Base-by-base conservation (phyloP, 2,113 vertebrate species). In the Gymnorhina tibicen region DNA sequence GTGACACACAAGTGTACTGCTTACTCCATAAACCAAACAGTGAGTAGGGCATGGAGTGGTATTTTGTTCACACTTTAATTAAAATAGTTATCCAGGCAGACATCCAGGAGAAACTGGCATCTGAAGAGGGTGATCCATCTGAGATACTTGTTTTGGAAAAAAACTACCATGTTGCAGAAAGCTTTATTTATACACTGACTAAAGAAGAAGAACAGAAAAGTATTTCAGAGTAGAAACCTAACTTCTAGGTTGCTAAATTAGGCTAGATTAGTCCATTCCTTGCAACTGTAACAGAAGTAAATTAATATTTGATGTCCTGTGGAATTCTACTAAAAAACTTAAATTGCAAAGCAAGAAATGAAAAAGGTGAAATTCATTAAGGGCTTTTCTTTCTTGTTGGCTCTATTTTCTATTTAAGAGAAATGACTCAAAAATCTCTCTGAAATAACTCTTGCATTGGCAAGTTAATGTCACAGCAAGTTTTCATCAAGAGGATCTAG, bases 351-450 rank as follows among this genome's bases (percentile, higher is more conserved):
- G 32, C 1, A 11, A 91, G 94, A 97, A 70, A 30, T 84, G 27
- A 87, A 89, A 90, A 62, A 46, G 81, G 72, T 94, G 95, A 82
- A 72, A 83, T 95, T 97, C 72, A 69, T 95, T 94, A 95, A 89
- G 37, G 75, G 46, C 39, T 94, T 94, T 92, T 91, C 85, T 95
- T 89, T 93, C 66, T 89, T 94, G 23, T 95, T 97, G 87, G 35
- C 27, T 93, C 49, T 89, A 50, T 73, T 94, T 97, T 95, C 74
- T 64, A 0, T 75, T 93, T 91, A 87, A 77, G 49, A 87, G 41
- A 92, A 94, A 85, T 72, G 0, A 89, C 33, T 96, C 80, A 90
- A 92, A 81, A 87, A 37, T 30, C n/a, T 59, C 77, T 92, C 86
- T 91, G 84, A 96, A 92, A 52, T 96, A 92, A 85, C 41, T 60